These are phyloP conservation scores for Grammatotria lemairii DNA, from an alignment of 2,113 vertebrate species.

Conservation along the genomic window DNA sequence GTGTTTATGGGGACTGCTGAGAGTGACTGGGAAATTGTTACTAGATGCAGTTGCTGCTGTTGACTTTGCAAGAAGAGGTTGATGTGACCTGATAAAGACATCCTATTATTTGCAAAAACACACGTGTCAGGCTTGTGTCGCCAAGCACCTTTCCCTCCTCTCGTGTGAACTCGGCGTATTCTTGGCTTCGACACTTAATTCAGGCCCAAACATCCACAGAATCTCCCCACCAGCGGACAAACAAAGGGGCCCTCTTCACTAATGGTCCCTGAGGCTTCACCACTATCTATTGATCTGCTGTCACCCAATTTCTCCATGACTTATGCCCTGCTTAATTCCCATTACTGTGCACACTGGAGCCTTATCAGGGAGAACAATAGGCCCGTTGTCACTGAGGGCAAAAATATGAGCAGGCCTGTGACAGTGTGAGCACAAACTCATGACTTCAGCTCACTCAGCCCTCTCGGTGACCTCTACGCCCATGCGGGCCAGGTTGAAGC, in stretches of 20 bases:
- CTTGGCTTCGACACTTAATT: slow-evolving; percentile 33
- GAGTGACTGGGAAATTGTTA: not conserved
- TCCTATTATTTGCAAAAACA: not conserved
- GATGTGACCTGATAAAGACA: not conserved
- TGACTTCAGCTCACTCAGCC: slow-evolving; percentile 54
- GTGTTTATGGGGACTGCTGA: not conserved
- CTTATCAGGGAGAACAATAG: slow-evolving; percentile 66
- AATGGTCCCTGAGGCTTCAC: slow-evolving; percentile 58
- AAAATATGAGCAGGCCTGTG: slow-evolving; percentile 55
- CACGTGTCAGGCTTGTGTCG: not conserved
- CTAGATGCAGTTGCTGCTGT: not conserved
- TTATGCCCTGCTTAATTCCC: slow-evolving; percentile 68
- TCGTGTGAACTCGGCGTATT: not conserved
- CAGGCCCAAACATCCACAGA: slow-evolving; percentile 6
- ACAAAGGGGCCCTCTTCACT: slow-evolving; percentile 65
- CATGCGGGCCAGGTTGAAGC: not conserved
- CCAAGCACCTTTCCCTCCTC: not conserved
- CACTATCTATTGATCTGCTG: slow-evolving; percentile 68
- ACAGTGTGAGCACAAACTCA: slow-evolving; percentile 54
- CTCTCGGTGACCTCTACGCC: slow-evolving; percentile 57
- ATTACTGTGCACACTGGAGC: slow-evolving; percentile 64
- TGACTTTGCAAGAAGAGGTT: not conserved
- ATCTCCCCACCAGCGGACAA: slow-evolving; percentile 36
- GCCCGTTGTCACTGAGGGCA: slow-evolving; percentile 56
- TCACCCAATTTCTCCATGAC: slow-evolving; percentile 66